phyloP scores from a whole-genome alignment of 2,888 invertebrate species.

The Pristionchus exspectatus region DNA sequence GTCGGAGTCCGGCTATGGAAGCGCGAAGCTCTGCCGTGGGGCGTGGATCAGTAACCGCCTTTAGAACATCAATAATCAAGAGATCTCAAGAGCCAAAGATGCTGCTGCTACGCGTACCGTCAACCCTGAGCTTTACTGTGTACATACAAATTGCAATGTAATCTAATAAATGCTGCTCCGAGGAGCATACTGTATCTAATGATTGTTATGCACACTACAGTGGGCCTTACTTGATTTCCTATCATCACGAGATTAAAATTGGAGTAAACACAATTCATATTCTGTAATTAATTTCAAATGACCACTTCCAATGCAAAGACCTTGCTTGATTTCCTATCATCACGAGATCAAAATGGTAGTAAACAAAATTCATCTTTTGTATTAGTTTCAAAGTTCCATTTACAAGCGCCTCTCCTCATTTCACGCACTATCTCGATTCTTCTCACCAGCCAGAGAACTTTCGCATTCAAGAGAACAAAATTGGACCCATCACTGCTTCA shows the following conservation, averaged over 20 bases:
- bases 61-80: neutral
- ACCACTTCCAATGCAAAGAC: too few relatives aligned
- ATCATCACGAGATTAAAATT: neutral
- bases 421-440: neutral
- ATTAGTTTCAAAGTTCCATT: too few relatives aligned
- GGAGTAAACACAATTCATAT: neutral
- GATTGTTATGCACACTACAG: neutral
- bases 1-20: constrained; percentile 42
- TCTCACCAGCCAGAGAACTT: neutral
- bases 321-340: too few relatives aligned
- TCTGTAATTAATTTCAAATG: too few relatives aligned
- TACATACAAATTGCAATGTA: neutral
- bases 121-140: neutral
- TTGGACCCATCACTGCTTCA: neutral
- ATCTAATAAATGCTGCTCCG: neutral
- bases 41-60: neutral
- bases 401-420: neutral
- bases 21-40: constrained; percentile 12
- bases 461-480: neutral
- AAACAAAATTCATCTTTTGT: too few relatives aligned
- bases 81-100: constrained; percentile 31
- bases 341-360: too few relatives aligned
- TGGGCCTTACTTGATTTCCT: neutral
- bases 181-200: neutral
- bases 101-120: neutral